Conservation (phyloP, 1,140 invertebrate genomes). For the Cherax destructor region DNA sequence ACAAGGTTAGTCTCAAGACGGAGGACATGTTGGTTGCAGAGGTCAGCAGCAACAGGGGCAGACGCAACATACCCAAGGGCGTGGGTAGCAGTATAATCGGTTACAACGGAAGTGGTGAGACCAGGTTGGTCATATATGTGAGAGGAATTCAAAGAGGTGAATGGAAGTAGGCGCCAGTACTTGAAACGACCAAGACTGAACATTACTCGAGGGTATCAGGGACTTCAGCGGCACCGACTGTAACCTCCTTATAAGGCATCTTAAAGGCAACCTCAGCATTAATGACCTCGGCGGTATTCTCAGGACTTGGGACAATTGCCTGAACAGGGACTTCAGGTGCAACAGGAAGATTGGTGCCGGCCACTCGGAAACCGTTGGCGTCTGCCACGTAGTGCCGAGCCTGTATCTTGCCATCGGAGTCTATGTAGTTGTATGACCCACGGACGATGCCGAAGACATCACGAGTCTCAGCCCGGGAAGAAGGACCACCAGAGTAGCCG, state of each 20-base stretch:
- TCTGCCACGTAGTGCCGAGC: conserved; percentile 75
- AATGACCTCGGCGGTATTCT: conserved; percentile 53
- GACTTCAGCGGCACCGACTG: conserved; percentile 1
- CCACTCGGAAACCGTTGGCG: conserved; percentile 52
- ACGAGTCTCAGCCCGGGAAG: conserved; percentile 81
- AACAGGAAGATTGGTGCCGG: conserved; percentile 46
- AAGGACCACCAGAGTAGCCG: conserved; percentile 82
- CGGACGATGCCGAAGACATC: conserved; percentile 81
- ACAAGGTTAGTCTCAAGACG: conserved; percentile 18
- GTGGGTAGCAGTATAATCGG: neutral
- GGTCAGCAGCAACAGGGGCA: neutral
- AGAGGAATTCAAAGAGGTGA: conserved; percentile 32
- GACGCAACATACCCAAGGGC: neutral
- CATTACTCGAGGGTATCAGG: conserved; percentile 18
- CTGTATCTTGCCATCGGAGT: conserved; percentile 82
- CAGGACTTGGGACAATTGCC: no score
- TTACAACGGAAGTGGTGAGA: neutral
- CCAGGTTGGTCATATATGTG: no score
- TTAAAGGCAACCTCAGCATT: conserved; percentile 33
- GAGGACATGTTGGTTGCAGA: neutral
- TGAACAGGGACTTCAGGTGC: conserved; percentile 33
- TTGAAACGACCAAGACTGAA: neutral
- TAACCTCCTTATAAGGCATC: conserved; percentile 3
- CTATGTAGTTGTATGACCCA: conserved; percentile 82
- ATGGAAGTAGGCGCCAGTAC: neutral